Evolutionary conservation across 1,140 invertebrate species (phyloP).

Genomic region (Lithobius niger): DNA sequence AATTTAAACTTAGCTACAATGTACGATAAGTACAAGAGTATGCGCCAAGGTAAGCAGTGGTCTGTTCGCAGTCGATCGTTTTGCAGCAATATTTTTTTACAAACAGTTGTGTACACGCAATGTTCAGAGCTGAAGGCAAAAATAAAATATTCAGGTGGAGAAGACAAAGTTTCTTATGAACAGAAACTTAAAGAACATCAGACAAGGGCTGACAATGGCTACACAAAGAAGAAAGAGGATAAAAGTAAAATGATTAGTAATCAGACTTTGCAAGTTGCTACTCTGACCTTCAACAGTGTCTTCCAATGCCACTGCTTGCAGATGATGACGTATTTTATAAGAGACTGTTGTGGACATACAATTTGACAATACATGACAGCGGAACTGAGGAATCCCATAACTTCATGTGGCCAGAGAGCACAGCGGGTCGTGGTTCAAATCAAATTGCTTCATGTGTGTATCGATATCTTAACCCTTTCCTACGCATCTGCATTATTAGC

Average conservation of each 20-base stretch:
- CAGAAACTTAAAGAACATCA: not conserved
- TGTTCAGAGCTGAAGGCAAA: not conserved
- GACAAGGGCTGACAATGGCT: not conserved
- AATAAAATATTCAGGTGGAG: not conserved
- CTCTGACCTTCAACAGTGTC: not conserved
- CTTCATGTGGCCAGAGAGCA: not conserved
- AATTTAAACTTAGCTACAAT: constrained; percentile 2
- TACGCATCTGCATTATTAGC: no score
- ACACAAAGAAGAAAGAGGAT: not conserved
- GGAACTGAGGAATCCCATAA: not conserved
- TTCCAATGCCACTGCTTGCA: not conserved
- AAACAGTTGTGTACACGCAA: not conserved
- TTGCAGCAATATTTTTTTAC: not conserved
- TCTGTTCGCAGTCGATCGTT: not conserved
- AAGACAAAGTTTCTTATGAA: not conserved
- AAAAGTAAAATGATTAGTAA: not conserved
- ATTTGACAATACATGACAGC: not conserved
- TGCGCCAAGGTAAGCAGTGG: not conserved
- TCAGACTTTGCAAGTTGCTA: not conserved
- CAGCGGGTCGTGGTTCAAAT: not conserved
- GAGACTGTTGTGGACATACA: constrained; percentile 1
- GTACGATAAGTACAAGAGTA: constrained; percentile 2
- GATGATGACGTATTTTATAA: not conserved
- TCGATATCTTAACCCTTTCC: no score
- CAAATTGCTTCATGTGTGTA: not conserved